A percentile compares a stretch with the other conserved stretches of the same genome.
phyloP scores from a whole-genome alignment of 2,888 invertebrate species.

The Ennomos erosarius region DNA sequence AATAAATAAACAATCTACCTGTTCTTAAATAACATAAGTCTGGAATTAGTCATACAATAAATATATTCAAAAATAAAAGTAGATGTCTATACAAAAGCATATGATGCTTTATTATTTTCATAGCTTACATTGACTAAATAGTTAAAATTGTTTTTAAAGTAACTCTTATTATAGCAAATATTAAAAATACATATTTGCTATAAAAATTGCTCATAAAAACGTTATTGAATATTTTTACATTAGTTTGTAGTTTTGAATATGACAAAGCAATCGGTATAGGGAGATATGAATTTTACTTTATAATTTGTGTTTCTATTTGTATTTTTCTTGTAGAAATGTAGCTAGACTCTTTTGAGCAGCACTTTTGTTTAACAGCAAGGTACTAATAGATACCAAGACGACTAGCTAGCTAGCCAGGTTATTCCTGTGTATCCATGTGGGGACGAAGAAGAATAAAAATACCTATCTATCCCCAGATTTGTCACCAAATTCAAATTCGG shows the following conservation, averaged over 20 bases:
- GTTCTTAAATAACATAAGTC: constrained; percentile 26
- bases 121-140: constrained; percentile 24
- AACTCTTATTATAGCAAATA: constrained; percentile 3
- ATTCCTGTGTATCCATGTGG: no score
- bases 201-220: constrained; percentile 1
- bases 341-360: constrained; percentile 10
- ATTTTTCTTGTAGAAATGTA: constrained; percentile 8
- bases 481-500: no score
- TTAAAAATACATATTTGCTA: neutral
- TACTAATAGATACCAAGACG: no score
- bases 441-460: no score
- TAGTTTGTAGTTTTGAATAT: constrained; percentile 20
- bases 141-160: constrained; percentile 6
- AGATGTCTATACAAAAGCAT: constrained; percentile 49
- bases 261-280: neutral
- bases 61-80: constrained; percentile 41
- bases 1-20: constrained; percentile 23
- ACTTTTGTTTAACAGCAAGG: constrained; percentile 5
- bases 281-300: neutral
- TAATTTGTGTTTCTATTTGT: neutral
- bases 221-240: constrained; percentile 18
- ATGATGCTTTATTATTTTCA: constrained; percentile 50
- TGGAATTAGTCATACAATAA: constrained; percentile 21
- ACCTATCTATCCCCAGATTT: no score
- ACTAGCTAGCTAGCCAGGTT: no score